Percentiles rank a stretch among this genome's conserved stretches.
Conservation (phyloP, 2,797 vertebrate species). For the Acipenser transmontanus region DNA sequence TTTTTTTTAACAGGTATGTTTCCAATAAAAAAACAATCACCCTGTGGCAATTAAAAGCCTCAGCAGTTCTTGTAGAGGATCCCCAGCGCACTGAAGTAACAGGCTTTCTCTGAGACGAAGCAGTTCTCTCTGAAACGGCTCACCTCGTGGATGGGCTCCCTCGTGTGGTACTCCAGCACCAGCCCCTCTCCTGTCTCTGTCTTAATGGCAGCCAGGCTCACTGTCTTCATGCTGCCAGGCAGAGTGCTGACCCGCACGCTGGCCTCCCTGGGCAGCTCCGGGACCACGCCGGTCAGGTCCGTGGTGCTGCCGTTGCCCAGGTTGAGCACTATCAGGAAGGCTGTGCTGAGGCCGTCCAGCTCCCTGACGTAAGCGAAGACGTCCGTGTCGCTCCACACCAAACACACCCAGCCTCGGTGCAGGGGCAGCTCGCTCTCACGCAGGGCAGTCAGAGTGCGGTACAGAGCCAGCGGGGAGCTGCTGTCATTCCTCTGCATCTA, state of each 20-base stretch:
- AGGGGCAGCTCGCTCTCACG: conserved; percentile 64
- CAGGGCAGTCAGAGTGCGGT: conserved; percentile 66
- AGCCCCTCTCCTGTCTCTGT: conserved; percentile 76
- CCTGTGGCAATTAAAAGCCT: conserved; percentile 16
- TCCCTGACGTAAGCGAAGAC: conserved; percentile 78
- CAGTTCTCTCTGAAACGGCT: conserved; percentile 55
- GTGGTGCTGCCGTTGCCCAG: conserved; percentile 57
- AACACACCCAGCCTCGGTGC: conserved; percentile 86
- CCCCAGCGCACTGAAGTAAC: conserved; percentile 68
- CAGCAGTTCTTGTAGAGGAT: conserved; percentile 74
- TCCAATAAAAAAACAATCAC: too few relatives aligned
- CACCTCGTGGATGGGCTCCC: conserved; percentile 52
- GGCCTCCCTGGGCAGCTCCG: conserved; percentile 59
- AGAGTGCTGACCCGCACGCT: conserved; percentile 70
- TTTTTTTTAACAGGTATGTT: too few relatives aligned
- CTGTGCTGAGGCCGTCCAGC: conserved; percentile 69
- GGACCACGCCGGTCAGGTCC: conserved; percentile 58
- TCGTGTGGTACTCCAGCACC: conserved; percentile 68
- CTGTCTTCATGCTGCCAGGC: conserved; percentile 29
- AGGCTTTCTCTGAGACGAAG: conserved; percentile 81
- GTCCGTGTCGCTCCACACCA: conserved; percentile 53
- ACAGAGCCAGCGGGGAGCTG: conserved; percentile 69
- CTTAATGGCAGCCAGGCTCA: conserved; percentile 49
- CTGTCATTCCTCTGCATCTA: conserved; percentile 65
- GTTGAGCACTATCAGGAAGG: conserved; percentile 82